These are phyloP conservation scores for Apis cerana DNA, from an alignment of 1,140 invertebrate species.

Conservation along the genomic window DNA sequence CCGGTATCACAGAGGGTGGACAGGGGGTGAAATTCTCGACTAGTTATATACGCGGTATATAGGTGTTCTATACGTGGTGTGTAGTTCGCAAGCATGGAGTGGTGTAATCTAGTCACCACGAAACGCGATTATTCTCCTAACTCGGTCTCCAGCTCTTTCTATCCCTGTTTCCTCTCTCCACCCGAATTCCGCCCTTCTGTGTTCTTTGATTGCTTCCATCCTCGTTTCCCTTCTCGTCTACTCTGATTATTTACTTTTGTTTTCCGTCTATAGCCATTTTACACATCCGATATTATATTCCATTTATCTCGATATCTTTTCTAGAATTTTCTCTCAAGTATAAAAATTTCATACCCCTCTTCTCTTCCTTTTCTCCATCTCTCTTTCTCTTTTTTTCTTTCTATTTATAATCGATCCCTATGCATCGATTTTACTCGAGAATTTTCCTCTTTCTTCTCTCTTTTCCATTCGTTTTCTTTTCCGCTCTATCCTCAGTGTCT, in stretches of 20 bases:
- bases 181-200: background rate
- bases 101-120: slow-evolving; percentile 71
- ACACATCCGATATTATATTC: background rate
- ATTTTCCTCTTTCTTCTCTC: background rate
- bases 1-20: slow-evolving; percentile 28
- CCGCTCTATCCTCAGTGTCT: too few species aligned
- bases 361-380: too few species aligned
- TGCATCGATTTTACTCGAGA: background rate
- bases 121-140: slow-evolving; percentile 70
- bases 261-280: background rate
- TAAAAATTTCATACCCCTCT: too few species aligned
- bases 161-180: slow-evolving; percentile 22
- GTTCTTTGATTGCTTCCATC: slow-evolving; percentile 16
- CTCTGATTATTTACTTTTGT: background rate
- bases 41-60: slow-evolving; percentile 43
- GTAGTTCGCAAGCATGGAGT: slow-evolving; percentile 64
- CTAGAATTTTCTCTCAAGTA: too few species aligned
- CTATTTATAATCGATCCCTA: too few species aligned
- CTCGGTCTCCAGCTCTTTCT: slow-evolving; percentile 52
- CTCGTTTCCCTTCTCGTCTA: background rate
- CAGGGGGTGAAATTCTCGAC: slow-evolving; percentile 34
- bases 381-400: too few species aligned
- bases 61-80: slow-evolving; percentile 51
- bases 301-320: background rate
- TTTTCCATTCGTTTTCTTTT: too few species aligned